Percentiles rank a stretch among this genome's conserved stretches.
phyloP scores from a whole-genome alignment of 2,113 vertebrate species.

The Serinus canaria region DNA sequence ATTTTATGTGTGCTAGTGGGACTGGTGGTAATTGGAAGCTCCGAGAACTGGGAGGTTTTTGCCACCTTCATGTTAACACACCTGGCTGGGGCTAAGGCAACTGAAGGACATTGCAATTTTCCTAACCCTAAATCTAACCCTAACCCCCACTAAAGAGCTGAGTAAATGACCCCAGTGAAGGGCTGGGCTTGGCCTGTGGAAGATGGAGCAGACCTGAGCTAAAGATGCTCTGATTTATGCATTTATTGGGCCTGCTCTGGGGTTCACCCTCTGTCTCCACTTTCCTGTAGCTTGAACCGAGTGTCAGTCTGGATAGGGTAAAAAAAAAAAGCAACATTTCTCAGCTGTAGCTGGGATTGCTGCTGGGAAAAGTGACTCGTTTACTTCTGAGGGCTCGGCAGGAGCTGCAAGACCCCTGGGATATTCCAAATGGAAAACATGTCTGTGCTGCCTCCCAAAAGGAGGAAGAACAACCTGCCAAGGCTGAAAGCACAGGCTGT shows the following conservation, averaged over 20 bases:
- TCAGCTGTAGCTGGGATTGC: background rate
- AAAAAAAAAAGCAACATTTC: background rate
- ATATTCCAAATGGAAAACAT: conserved; percentile 43
- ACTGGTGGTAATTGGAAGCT: background rate
- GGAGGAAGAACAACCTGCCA: conserved; percentile 21
- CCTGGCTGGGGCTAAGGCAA: background rate
- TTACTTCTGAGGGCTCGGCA: conserved; percentile 20
- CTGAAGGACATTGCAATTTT: fast-evolving
- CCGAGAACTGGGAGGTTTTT: background rate
- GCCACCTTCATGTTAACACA: background rate
- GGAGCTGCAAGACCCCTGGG: background rate
- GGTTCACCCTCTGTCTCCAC: background rate
- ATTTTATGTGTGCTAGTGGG: background rate
- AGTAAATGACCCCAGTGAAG: background rate
- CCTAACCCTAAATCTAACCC: background rate
- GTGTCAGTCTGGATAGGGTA: background rate
- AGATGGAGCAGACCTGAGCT: background rate
- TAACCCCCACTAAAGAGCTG: background rate
- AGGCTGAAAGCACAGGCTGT: background rate
- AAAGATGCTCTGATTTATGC: background rate
- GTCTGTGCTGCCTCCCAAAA: conserved; percentile 13
- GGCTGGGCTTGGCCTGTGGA: background rate
- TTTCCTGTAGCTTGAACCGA: background rate
- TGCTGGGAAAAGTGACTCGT: conserved; percentile 31
- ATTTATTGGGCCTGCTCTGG: background rate